Conservation (phyloP, 1,140 invertebrate species). For the Apis mellifera region DNA sequence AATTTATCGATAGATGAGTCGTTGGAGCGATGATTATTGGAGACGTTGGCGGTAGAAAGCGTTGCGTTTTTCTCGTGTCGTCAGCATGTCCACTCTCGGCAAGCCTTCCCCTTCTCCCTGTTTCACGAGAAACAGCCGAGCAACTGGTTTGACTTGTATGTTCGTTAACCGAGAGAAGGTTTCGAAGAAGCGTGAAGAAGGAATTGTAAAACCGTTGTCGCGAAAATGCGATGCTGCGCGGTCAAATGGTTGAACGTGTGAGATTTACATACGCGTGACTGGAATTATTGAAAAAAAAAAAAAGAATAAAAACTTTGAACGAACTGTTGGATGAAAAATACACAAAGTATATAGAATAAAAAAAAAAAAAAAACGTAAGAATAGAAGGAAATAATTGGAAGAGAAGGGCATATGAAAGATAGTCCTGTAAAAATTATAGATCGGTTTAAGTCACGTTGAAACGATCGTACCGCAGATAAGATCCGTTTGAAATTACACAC, state of each 20-base stretch:
- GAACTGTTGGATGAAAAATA: not conserved
- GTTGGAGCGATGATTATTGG: slow-evolving; percentile 5
- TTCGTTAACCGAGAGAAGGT: slow-evolving; percentile 31
- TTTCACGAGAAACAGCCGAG: slow-evolving; percentile 48
- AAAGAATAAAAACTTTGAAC: too few species aligned
- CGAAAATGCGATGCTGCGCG: not conserved
- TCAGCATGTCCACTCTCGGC: slow-evolving; percentile 33
- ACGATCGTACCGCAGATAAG: not conserved
- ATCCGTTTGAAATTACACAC: slow-evolving; percentile 54
- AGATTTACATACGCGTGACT: not conserved
- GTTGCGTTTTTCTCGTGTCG: slow-evolving; percentile 44
- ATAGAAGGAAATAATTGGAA: not conserved
- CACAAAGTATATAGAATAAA: too few species aligned
- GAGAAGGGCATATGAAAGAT: too few species aligned
- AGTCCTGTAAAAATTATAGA: slow-evolving; percentile 11
- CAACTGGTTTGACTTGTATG: slow-evolving; percentile 60
- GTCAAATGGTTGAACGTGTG: too few species aligned
- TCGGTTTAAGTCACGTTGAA: not conserved
- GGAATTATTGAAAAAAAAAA: not conserved
- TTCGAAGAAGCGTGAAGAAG: slow-evolving; percentile 28
- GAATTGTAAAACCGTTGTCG: slow-evolving; percentile 15
- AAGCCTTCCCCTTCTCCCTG: slow-evolving; percentile 18
- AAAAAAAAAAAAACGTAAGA: too few species aligned
- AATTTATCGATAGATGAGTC: not conserved
- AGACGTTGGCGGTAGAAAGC: slow-evolving; percentile 26